A percentile compares a stretch with the other conserved stretches of the same genome.
Conservation (phyloP, 2,797 vertebrate genomes). For the Hydrolagus colliei region DNA sequence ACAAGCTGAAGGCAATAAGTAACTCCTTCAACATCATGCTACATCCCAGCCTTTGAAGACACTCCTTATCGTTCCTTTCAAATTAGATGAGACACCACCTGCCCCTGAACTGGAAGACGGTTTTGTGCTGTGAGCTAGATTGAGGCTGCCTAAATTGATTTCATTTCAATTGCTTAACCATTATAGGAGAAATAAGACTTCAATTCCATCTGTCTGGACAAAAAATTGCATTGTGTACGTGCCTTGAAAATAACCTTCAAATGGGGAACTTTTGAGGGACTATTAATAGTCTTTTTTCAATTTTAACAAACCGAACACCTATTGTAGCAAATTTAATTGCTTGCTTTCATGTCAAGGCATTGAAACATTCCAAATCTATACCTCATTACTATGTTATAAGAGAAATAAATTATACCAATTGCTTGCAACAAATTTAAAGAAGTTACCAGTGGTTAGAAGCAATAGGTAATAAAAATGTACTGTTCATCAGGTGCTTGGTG, state of each 20-base stretch:
- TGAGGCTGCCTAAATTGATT: background rate
- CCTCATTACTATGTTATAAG: conserved; percentile 8
- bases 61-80: background rate
- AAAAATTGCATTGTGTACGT: no score
- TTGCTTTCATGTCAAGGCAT: background rate
- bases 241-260: conserved; percentile 4
- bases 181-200: conserved; percentile 7
- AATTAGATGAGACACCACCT: background rate
- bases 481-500: background rate
- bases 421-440: background rate
- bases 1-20: background rate
- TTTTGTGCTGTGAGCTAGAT: background rate
- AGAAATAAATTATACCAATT: background rate
- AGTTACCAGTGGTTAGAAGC: background rate
- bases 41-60: background rate
- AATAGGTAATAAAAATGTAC: background rate
- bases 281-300: conserved; percentile 3
- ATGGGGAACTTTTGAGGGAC: background rate
- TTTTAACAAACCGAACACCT: conserved; percentile 19
- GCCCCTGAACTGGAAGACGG: background rate
- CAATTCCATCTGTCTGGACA: conserved; percentile 16
- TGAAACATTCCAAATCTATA: background rate
- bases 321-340: conserved; percentile 3
- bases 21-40: background rate
- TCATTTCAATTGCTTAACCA: background rate